Percentiles rank a stretch among this genome's conserved stretches.
Conservation (phyloP, 2,888 invertebrate genomes). For the Drosophila kambysellisi region DNA sequence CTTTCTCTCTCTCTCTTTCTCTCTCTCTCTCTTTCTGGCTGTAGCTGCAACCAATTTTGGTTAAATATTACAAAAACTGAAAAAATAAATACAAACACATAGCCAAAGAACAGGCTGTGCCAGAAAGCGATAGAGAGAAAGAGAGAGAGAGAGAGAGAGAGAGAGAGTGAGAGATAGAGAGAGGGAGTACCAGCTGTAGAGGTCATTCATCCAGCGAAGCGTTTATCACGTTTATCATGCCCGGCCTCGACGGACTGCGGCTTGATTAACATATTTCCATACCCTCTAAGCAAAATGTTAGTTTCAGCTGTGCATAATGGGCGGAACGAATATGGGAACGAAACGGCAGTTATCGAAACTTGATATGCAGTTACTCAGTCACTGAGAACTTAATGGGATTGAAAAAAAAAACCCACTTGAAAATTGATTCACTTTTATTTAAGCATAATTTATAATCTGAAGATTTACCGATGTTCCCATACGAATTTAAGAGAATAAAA, state of each 20-base stretch:
- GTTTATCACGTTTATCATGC: constrained; percentile 75
- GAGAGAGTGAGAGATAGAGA: neutral
- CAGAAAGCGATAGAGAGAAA: neutral
- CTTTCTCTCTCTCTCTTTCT: no score
- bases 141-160: neutral
- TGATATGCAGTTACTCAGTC: neutral
- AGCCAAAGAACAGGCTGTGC: neutral
- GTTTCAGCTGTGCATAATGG: constrained; percentile 15
- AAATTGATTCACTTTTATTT: neutral
- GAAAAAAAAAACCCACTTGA: neutral
- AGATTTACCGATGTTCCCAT: neutral
- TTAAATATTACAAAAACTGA: constrained; percentile 2
- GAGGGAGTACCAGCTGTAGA: constrained; percentile 23
- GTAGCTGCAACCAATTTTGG: constrained; percentile 46
- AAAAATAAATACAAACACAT: neutral
- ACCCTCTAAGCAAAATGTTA: constrained; percentile 36
- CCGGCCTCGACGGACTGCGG: constrained; percentile 21
- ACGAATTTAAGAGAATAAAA: neutral
- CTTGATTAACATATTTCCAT: constrained; percentile 77
- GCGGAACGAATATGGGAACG: constrained; percentile 18
- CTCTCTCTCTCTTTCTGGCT: neutral
- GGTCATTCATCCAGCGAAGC: constrained; percentile 74
- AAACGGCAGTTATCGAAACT: constrained; percentile 16
- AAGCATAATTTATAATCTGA: neutral
- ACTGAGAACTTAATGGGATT: neutral